These are phyloP conservation scores for Corythoichthys haematopterus DNA, from an alignment of 2,113 vertebrate species.

Conservation along the genomic window DNA sequence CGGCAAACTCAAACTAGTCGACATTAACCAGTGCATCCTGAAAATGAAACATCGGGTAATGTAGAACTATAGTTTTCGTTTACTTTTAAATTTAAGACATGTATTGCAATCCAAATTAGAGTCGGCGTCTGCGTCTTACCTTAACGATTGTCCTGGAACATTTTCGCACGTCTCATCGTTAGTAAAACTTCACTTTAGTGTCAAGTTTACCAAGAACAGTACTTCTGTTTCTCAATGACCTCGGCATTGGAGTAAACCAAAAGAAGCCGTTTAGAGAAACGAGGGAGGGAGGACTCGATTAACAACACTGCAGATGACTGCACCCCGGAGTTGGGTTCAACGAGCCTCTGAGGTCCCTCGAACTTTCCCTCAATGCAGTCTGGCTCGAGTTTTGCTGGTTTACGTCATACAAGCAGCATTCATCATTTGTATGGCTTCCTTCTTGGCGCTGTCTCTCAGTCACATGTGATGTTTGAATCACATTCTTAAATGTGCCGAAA, in stretches of 20 bases:
- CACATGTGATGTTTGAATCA: neutral
- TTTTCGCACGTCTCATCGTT: conserved; percentile 32
- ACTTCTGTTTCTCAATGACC: neutral
- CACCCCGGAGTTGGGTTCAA: conserved; percentile 21
- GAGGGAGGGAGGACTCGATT: neutral
- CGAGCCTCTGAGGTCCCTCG: conserved; percentile 10
- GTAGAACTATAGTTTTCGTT: neutral
- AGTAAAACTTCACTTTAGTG: neutral
- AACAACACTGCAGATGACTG: conserved; percentile 20
- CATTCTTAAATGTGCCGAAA: neutral
- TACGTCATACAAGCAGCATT: conserved; percentile 4
- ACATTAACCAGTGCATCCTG: conserved; percentile 64
- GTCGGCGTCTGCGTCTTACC: conserved; percentile 20
- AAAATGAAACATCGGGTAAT: conserved; percentile 8
- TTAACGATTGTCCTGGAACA: conserved; percentile 18
- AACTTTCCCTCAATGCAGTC: neutral
- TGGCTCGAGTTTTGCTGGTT: neutral
- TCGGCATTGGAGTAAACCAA: neutral
- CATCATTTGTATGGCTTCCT: neutral
- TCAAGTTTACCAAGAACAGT: neutral
- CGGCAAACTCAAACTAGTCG: conserved; percentile 40
- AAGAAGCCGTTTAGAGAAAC: neutral
- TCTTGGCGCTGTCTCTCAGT: neutral
- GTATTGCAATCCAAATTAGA: neutral
- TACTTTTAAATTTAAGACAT: neutral